These are phyloP conservation scores for Enteromius mattozi DNA, from an alignment of 2,797 vertebrate genomes.

Conservation along the genomic window DNA sequence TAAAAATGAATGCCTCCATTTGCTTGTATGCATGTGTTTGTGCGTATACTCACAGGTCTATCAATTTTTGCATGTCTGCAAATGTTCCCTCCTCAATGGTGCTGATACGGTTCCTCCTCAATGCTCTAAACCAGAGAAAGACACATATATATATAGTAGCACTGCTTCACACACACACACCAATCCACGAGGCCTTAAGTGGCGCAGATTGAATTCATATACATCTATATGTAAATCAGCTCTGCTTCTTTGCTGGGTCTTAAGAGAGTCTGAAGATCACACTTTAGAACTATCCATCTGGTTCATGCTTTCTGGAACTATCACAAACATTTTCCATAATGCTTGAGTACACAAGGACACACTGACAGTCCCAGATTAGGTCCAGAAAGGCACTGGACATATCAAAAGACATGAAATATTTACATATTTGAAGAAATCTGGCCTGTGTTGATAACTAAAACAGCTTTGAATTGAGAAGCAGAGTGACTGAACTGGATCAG, in stretches of 20 bases:
- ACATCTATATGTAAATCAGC: constrained; percentile 46
- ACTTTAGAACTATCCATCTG: constrained; percentile 3
- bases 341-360: neutral
- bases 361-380: neutral
- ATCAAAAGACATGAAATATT: neutral
- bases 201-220: constrained; percentile 3
- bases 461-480: neutral
- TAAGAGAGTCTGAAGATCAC: constrained; percentile 18
- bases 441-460: neutral
- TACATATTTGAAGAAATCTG: constrained; percentile 3
- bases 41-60: constrained; percentile 73
- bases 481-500: constrained; percentile 1
- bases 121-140: constrained; percentile 60
- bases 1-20: neutral
- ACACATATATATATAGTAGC: neutral
- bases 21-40: constrained; percentile 20
- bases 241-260: neutral
- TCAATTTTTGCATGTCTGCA: constrained; percentile 69
- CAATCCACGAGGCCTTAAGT: constrained; percentile 11
- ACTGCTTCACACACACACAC: neutral
- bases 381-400: neutral
- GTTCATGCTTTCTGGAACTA: neutral
- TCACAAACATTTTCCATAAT: constrained; percentile 10
- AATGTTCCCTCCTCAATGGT: constrained; percentile 70
- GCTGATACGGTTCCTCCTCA: constrained; percentile 71